Base-by-base conservation (phyloP, 2,113 vertebrate species). In the Pedetes capensis region DNA sequence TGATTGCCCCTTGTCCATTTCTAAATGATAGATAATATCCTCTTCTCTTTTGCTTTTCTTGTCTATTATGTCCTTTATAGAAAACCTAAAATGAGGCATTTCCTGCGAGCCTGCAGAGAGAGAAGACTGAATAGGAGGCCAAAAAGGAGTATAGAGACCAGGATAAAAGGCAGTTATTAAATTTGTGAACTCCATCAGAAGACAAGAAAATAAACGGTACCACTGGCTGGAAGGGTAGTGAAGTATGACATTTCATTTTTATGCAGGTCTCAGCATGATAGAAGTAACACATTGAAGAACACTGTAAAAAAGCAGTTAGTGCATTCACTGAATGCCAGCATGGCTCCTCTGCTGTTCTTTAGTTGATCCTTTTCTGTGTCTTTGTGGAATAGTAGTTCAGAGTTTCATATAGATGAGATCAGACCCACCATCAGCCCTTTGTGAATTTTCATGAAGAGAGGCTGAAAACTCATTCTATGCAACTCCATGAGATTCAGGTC, bases 191-290 rank as follows among this genome's bases (percentile, higher is more conserved):
- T 98, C 97, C 97, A 98, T 98, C 96, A 97, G 96, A 89, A 97
- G 97, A 98, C 97, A 98, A 96, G 97, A 98, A 98, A 98, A 98
- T 98, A 98, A 98, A 98, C 97, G 97, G 34, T 95, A 59, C 96
- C 97, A 96, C 96, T 97, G 97, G 96, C 97, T 98, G 59, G 97
- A 97, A 98, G 76, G 94, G 91, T 98, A 98, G 96, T 98, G 96
- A 97, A 98, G 97, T 98, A 97, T 98, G 98, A 98, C 98, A 98
- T 98, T 98, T 98, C 97, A 98, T 98, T 98, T 98, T 98, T 97
- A 98, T 98, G 97, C 97, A 91, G 95, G 97, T 97, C 96, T 98
- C 80, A 93, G 92, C 97, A 94, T 97, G 98, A 98, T 76, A 98
- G 98, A 98, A 96, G 97, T 97, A 98, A 95, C 94, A 92, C 87